These are phyloP conservation scores for Boloria euphrosyne DNA, from an alignment of 2,888 invertebrate genomes.

Conservation along the genomic window DNA sequence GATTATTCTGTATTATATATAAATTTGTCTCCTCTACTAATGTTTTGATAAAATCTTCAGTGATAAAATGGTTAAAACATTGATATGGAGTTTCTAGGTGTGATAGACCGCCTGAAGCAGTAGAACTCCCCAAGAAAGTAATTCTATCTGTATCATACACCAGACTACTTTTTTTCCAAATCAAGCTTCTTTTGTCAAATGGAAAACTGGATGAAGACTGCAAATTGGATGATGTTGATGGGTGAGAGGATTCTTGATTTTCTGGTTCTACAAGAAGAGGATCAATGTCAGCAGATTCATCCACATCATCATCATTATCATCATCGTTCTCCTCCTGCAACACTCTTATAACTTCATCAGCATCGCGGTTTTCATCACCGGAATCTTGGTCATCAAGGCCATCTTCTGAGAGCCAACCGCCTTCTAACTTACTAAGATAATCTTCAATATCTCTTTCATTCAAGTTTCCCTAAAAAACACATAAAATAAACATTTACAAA, in stretches of 20 bases:
- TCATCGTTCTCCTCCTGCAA: constrained; percentile 44
- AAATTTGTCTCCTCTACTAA: constrained; percentile 40
- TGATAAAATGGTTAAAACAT: constrained; percentile 43
- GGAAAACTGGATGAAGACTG: constrained; percentile 48
- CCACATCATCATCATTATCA: constrained; percentile 29
- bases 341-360: constrained; percentile 51
- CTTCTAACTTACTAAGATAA: constrained; percentile 47
- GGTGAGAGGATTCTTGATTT: constrained; percentile 47
- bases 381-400: constrained; percentile 49
- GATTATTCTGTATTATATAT: constrained; percentile 34
- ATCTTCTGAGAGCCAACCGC: constrained; percentile 50
- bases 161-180: constrained; percentile 50
- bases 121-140: constrained; percentile 50
- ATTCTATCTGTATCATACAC: constrained; percentile 49
- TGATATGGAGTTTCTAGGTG: constrained; percentile 45
- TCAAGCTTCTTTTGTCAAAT: constrained; percentile 51
- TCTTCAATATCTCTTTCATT: constrained; percentile 47
- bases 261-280: constrained; percentile 49
- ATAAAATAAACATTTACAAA: constrained; percentile 50
- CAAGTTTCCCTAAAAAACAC: constrained; percentile 50
- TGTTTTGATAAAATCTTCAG: constrained; percentile 43
- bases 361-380: constrained; percentile 47
- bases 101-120: constrained; percentile 43
- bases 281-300: constrained; percentile 52
- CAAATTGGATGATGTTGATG: constrained; percentile 46